Percentiles rank a stretch among this genome's conserved stretches.
These are phyloP conservation scores for Saccostrea cuccullata DNA, from an alignment of 1,140 invertebrate genomes.

Conservation along the genomic window DNA sequence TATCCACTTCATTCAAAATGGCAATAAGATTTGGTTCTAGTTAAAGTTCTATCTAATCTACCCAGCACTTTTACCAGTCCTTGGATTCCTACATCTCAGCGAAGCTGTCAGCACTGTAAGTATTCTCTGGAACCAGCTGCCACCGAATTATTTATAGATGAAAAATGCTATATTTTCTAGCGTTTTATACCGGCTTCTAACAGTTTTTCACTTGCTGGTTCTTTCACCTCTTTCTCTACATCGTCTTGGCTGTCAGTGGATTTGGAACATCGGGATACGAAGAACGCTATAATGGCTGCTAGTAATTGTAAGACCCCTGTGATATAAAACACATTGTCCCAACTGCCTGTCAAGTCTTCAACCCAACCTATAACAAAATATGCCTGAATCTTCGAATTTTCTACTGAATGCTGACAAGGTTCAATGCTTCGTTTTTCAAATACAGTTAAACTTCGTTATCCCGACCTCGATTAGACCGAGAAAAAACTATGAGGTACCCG, in stretches of 20 bases:
- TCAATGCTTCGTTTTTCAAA: neutral
- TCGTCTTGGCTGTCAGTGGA: neutral
- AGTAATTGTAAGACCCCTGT: neutral
- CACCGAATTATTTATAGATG: neutral
- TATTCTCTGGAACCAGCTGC: no score
- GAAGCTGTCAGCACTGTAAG: neutral
- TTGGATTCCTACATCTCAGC: neutral
- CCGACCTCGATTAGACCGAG: neutral
- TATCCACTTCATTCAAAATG: no score
- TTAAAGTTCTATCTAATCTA: no score
- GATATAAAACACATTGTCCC: neutral
- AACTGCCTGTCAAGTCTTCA: conserved; percentile 7
- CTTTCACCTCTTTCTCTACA: neutral
- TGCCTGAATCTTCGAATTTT: neutral
- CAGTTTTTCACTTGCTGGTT: neutral
- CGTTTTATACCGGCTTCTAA: neutral
- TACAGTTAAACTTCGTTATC: neutral
- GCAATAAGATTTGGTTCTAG: no score
- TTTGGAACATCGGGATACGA: neutral
- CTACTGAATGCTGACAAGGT: neutral
- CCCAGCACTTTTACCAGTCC: neutral
- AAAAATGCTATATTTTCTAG: neutral
- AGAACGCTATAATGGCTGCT: neutral
- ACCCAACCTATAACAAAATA: neutral
- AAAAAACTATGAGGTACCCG: neutral